Evolutionary conservation across 2,113 vertebrate species (phyloP).

Genomic region (Columba livia): DNA sequence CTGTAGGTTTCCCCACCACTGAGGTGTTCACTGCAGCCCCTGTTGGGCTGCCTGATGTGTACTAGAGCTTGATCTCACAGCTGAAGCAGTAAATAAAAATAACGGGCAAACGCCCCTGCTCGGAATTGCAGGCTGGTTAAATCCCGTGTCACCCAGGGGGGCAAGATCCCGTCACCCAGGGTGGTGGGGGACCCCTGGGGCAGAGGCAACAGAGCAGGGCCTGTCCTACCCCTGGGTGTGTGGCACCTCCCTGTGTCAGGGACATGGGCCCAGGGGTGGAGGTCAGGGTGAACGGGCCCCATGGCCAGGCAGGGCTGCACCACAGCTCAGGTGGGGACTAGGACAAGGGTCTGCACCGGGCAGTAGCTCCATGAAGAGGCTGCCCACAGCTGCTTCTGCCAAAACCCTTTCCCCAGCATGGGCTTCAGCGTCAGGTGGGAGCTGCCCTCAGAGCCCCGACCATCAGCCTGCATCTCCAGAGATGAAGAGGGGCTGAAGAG

Average conservation of each 20-base stretch:
- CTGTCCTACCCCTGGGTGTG: neutral
- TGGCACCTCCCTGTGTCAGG: neutral
- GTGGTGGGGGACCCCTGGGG: neutral
- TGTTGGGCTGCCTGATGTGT: neutral
- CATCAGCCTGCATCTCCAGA: neutral
- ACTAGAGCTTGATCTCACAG: neutral
- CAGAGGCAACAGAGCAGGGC: neutral
- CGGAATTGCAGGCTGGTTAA: neutral
- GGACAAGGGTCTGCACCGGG: neutral
- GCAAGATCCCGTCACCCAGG: rapidly evolving
- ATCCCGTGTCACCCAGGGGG: neutral
- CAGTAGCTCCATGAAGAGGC: neutral
- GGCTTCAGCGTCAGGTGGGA: neutral
- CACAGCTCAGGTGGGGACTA: neutral
- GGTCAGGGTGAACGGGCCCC: neutral
- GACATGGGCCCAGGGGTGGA: rapidly evolving
- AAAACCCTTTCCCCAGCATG: neutral
- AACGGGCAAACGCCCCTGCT: neutral
- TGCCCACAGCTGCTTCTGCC: neutral
- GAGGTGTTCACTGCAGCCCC: neutral
- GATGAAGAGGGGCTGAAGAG: neutral
- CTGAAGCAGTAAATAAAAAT: neutral
- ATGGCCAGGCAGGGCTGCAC: neutral
- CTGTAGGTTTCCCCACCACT: neutral
- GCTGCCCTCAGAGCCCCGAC: neutral